phyloP scores from a whole-genome alignment of 2,888 invertebrate species.

The Cybosia mesomella region DNA sequence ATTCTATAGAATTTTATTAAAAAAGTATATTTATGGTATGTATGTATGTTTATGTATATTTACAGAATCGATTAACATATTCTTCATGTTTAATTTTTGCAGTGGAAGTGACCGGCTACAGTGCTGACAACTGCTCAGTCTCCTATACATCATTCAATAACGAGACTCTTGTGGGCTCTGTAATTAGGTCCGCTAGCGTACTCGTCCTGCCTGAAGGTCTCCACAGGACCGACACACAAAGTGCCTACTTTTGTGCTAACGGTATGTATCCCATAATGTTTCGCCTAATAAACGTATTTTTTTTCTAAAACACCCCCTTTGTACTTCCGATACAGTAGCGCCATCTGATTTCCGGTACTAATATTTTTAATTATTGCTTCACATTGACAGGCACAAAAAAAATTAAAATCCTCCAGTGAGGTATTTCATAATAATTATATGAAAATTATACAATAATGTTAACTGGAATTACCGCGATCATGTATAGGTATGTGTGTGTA shows the following conservation, averaged over 20 bases:
- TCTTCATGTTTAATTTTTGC: slow-evolving; percentile 45
- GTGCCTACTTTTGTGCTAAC: slow-evolving; percentile 90
- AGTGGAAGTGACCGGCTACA: slow-evolving; percentile 90
- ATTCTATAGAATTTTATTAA: no score
- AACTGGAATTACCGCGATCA: no score
- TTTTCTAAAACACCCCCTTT: no score
- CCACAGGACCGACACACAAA: slow-evolving; percentile 89
- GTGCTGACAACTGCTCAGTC: slow-evolving; percentile 88
- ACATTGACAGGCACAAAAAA: neutral
- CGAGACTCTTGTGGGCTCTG: slow-evolving; percentile 88
- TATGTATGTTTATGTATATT: neutral
- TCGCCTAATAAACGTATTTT: neutral
- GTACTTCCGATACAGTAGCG: neutral
- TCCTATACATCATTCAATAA: slow-evolving; percentile 87
- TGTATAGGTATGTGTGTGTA: no score
- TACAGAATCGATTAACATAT: neutral
- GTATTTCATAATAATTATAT: neutral
- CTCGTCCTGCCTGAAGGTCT: slow-evolving; percentile 88
- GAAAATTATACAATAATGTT: neutral
- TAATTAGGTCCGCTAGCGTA: slow-evolving; percentile 87
- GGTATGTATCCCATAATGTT: slow-evolving; percentile 76
- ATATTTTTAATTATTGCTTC: neutral
- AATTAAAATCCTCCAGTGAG: neutral
- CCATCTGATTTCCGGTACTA: neutral
- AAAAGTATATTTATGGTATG: no score